Conservation (phyloP, 2,888 invertebrate species). For the Acrocera orbiculus region DNA sequence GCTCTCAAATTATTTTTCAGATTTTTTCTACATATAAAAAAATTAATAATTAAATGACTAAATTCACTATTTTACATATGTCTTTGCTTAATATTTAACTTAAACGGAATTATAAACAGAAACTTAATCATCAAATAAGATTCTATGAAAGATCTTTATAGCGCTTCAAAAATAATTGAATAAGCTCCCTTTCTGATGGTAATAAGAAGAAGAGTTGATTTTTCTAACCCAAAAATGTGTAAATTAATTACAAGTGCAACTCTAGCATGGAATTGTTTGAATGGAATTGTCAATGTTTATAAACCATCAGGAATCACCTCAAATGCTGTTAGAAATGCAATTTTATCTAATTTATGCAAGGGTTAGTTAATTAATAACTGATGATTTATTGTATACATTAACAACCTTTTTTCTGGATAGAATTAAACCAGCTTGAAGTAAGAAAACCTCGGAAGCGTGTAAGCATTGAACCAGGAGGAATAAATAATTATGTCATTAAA, state of each 20-base stretch:
- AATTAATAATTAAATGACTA: too few species aligned
- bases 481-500: constrained; percentile 36
- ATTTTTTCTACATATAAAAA: too few species aligned
- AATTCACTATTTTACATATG: too few species aligned
- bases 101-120: too few species aligned
- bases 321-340: constrained; percentile 35
- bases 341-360: constrained; percentile 45
- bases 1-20: too few species aligned
- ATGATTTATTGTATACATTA: not conserved
- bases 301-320: constrained; percentile 50
- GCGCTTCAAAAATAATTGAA: too few species aligned
- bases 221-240: not conserved
- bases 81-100: too few species aligned
- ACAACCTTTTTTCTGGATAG: too few species aligned
- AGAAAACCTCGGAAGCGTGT: constrained; percentile 41
- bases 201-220: too few species aligned
- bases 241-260: constrained; percentile 31
- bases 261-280: constrained; percentile 45
- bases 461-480: constrained; percentile 45
- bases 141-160: too few species aligned
- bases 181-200: too few species aligned
- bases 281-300: constrained; percentile 61
- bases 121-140: too few species aligned
- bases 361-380: constrained; percentile 34
- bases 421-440: constrained; percentile 45